phyloP scores from a whole-genome alignment of 2,888 invertebrate genomes.

The Odontothrips loti region DNA sequence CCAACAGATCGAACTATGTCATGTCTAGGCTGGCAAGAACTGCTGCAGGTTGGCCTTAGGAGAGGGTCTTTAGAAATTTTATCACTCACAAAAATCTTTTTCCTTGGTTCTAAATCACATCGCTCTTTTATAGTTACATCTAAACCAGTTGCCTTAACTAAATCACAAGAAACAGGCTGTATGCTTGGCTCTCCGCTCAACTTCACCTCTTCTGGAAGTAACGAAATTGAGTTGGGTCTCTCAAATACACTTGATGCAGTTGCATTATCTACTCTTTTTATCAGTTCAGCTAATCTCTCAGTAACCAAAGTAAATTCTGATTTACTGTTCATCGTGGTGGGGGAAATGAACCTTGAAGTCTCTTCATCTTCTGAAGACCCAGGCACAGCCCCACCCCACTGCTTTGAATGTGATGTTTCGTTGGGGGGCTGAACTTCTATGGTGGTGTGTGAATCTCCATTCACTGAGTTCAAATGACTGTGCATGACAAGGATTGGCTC shows the following conservation, averaged over 20 bases:
- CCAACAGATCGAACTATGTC: neutral
- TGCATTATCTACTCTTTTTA: neutral
- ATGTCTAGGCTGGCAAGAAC: neutral
- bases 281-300: neutral
- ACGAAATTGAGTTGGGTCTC: too few relatives aligned
- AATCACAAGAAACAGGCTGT: neutral
- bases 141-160: neutral
- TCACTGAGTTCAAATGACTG: neutral
- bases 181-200: too few relatives aligned
- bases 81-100: neutral
- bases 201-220: too few relatives aligned
- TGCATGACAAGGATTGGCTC: slow-evolving; percentile 27
- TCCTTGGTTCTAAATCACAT: neutral
- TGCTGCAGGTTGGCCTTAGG: neutral
- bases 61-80: neutral
- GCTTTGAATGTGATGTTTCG: neutral
- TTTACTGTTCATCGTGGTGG: neutral
- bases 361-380: neutral
- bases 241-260: too few relatives aligned
- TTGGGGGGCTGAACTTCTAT: neutral
- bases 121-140: neutral
- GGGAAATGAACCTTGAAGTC: neutral
- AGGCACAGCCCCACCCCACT: neutral
- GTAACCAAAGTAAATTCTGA: slow-evolving; percentile 14
- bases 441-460: neutral